Conservation (phyloP, 2,888 invertebrate species). For the Drosophila vallismaia region DNA sequence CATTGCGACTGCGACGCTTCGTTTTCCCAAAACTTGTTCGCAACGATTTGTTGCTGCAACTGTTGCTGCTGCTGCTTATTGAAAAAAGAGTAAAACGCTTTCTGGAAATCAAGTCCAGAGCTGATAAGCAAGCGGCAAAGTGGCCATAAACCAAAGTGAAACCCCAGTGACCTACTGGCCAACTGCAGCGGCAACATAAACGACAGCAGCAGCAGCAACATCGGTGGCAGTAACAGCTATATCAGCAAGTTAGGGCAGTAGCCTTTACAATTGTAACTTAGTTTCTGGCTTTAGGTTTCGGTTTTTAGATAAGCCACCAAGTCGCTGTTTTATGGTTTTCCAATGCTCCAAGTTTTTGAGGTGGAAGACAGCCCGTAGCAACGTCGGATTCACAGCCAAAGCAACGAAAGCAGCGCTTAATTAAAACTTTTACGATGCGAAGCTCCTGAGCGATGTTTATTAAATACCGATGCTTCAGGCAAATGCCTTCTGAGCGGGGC, state of each 20-base stretch:
- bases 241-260: neutral
- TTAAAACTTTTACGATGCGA: conserved; percentile 66
- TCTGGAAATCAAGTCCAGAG: conserved; percentile 65
- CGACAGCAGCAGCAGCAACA: neutral
- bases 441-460: conserved; percentile 62
- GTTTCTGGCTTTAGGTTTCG: conserved; percentile 20
- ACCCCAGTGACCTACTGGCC: conserved; percentile 71
- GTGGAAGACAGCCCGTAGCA: conserved; percentile 25
- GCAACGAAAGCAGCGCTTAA: conserved; percentile 54
- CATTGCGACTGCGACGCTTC: conserved; percentile 26
- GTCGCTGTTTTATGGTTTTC: conserved; percentile 58
- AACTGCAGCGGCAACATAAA: conserved; percentile 35
- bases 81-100: conserved; percentile 71
- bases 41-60: conserved; percentile 46
- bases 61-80: conserved; percentile 55
- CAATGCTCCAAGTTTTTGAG: conserved; percentile 40
- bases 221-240: neutral
- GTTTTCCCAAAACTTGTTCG: conserved; percentile 51
- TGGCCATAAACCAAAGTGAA: conserved; percentile 73
- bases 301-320: conserved; percentile 56
- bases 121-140: conserved; percentile 67
- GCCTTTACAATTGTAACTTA: conserved; percentile 15
- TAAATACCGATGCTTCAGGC: conserved; percentile 68
- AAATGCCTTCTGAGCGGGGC: conserved; percentile 26
- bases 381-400: conserved; percentile 11